A percentile compares a stretch with the other conserved stretches of the same genome.
Evolutionary conservation across 2,113 vertebrate species (phyloP).

Genomic region (Ammodytes marinus): DNA sequence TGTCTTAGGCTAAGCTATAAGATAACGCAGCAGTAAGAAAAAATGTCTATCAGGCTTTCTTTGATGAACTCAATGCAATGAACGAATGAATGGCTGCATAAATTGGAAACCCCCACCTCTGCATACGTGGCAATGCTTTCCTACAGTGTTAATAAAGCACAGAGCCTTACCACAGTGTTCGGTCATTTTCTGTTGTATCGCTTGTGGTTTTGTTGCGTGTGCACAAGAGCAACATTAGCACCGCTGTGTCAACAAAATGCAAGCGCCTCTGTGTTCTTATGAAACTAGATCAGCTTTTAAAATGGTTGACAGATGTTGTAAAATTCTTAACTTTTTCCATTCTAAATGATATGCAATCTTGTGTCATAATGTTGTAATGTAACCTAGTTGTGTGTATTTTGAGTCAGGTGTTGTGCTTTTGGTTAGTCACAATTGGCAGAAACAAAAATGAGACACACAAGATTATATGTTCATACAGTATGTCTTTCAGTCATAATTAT

Average conservation of each 20-base stretch:
- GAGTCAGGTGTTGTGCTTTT: neutral
- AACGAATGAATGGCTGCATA: neutral
- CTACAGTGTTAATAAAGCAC: conserved; percentile 41
- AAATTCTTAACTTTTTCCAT: neutral
- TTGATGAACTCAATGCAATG: neutral
- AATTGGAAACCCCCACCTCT: neutral
- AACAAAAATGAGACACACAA: neutral
- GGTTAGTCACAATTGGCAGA: neutral
- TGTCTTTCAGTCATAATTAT: neutral
- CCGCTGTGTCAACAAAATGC: neutral
- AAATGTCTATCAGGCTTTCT: neutral
- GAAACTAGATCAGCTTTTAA: neutral
- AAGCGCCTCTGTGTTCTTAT: neutral
- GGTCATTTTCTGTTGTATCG: neutral
- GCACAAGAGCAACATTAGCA: neutral
- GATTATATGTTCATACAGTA: neutral
- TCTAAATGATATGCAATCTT: conserved; percentile 1
- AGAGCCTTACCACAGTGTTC: neutral
- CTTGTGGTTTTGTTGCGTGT: neutral
- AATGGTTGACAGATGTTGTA: neutral
- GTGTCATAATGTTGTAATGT: neutral
- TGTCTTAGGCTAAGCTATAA: neutral
- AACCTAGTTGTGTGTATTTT: conserved; percentile 1
- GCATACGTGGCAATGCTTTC: conserved; percentile 1
- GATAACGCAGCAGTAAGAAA: neutral